Conservation (phyloP, 2,888 invertebrate species). For the Torymus tubicola region DNA sequence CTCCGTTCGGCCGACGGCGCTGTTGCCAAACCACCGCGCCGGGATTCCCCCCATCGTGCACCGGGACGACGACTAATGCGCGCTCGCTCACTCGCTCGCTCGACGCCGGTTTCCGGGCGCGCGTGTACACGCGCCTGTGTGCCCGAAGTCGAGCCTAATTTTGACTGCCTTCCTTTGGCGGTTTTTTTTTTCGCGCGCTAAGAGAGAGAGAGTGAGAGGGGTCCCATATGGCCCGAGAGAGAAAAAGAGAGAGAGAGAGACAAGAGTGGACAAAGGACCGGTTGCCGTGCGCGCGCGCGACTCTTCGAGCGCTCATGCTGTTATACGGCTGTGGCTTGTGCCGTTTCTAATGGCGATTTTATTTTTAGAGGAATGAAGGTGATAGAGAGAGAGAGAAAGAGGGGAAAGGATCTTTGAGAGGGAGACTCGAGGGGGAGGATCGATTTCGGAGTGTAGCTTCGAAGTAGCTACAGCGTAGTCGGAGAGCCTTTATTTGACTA, state of each 20-base stretch:
- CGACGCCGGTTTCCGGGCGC: constrained; percentile 49
- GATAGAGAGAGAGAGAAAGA: too few species aligned
- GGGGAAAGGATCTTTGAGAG: too few species aligned
- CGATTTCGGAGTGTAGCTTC: too few species aligned
- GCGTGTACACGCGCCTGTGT: constrained; percentile 35
- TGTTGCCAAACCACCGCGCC: constrained; percentile 34
- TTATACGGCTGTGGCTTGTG: too few species aligned
- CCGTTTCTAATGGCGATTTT: constrained; percentile 42
- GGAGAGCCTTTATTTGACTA: too few species aligned
- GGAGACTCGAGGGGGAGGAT: too few species aligned
- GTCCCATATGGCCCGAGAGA: constrained; percentile 34
- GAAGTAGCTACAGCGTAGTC: too few species aligned
- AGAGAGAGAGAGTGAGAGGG: neutral
- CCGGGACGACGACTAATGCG: constrained; percentile 5
- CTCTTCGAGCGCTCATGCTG: too few species aligned
- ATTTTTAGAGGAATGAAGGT: constrained; percentile 7
- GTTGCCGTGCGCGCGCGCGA: too few species aligned
- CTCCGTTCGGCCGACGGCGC: constrained; percentile 9
- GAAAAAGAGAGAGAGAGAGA: neutral
- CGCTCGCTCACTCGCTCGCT: neutral
- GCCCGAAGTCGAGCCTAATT: constrained; percentile 46
- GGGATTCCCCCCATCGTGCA: constrained; percentile 35
- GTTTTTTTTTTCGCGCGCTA: constrained; percentile 16
- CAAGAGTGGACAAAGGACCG: constrained; percentile 43
- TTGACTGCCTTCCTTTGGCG: constrained; percentile 39